Evolutionary conservation across 1,140 invertebrate species (phyloP).

Genomic region (Procambarus virginalis): DNA sequence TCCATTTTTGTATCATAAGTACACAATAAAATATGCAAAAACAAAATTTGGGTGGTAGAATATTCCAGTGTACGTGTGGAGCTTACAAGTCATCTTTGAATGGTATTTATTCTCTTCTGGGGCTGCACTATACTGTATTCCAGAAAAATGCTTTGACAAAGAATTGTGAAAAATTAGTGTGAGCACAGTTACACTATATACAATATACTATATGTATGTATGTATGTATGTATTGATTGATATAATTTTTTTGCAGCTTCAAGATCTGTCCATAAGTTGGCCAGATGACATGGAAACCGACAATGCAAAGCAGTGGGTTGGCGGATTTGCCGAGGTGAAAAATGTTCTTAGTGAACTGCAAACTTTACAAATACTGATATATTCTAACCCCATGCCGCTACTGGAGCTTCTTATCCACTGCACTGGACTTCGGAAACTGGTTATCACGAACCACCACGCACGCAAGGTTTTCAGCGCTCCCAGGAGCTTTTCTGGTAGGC

Average conservation of each 20-base stretch:
- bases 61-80: too few species aligned
- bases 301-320: slow-evolving; percentile 11
- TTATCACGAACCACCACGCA: slow-evolving; percentile 27
- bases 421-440: neutral
- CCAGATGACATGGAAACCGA: slow-evolving; percentile 31
- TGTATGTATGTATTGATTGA: too few species aligned
- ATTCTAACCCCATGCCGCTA: slow-evolving; percentile 18
- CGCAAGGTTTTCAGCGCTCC: neutral
- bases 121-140: too few species aligned
- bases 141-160: too few species aligned
- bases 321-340: slow-evolving; percentile 16
- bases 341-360: neutral
- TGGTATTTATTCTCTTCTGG: too few species aligned
- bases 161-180: too few species aligned
- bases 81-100: too few species aligned
- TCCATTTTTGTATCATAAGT: too few species aligned
- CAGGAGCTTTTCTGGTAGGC: neutral
- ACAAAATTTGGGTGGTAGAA: too few species aligned
- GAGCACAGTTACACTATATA: too few species aligned
- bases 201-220: too few species aligned
- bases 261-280: slow-evolving; percentile 36
- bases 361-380: neutral
- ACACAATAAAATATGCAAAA: too few species aligned
- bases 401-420: slow-evolving; percentile 21
- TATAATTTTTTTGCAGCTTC: neutral